phyloP scores from a whole-genome alignment of 1,140 invertebrate genomes.

The Rhagoletis pomonella region DNA sequence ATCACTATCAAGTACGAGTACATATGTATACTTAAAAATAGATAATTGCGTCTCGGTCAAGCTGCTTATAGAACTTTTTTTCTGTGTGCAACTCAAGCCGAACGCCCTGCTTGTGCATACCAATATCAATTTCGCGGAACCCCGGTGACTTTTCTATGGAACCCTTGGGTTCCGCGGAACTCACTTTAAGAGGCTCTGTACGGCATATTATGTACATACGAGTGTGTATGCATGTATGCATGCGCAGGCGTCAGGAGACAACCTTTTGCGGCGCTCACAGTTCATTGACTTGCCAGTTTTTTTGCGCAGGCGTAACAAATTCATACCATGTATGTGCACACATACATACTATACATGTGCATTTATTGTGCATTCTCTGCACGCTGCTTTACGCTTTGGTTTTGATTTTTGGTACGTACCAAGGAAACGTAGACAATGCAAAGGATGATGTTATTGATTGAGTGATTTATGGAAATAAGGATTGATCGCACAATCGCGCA shows the following conservation, averaged over 20 bases:
- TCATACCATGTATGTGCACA: too few species aligned
- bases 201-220: background rate
- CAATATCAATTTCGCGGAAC: too few species aligned
- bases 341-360: background rate
- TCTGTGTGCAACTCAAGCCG: too few species aligned
- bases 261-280: background rate
- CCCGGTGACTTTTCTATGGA: too few species aligned
- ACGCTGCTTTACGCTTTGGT: too few species aligned
- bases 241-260: constrained; percentile 31
- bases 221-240: background rate
- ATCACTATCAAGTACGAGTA: too few species aligned
- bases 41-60: too few species aligned
- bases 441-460: background rate
- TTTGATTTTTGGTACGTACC: background rate
- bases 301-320: constrained; percentile 3
- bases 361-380: background rate
- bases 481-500: background rate
- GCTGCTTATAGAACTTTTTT: too few species aligned
- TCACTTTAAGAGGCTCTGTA: too few species aligned
- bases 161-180: too few species aligned
- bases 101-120: too few species aligned
- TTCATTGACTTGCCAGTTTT: constrained; percentile 35
- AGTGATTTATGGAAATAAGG: constrained; percentile 39
- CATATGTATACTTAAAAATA: background rate
- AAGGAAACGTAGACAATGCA: background rate